Conservation (phyloP, 2,888 invertebrate species). For the Aphidoletes aphidimyza region DNA sequence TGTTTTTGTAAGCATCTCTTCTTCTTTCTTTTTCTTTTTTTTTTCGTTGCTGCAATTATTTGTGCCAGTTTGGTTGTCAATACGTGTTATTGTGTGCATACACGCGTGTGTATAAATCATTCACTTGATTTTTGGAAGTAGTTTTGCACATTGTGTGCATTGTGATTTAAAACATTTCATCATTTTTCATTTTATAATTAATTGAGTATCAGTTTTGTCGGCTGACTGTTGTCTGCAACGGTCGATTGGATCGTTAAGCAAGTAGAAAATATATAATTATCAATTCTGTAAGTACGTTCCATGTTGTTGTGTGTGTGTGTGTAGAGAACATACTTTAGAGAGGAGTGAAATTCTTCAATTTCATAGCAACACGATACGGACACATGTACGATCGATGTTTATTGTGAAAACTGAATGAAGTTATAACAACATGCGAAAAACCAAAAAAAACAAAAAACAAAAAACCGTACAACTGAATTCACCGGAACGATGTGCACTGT, state of each 20-base stretch:
- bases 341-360: background rate
- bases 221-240: background rate
- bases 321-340: background rate
- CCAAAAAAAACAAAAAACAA: too few relatives aligned
- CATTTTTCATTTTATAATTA: slow-evolving; percentile 34
- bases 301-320: background rate
- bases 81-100: background rate
- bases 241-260: background rate
- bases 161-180: slow-evolving; percentile 7
- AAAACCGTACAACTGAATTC: background rate
- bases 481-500: too few relatives aligned
- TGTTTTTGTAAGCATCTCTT: background rate
- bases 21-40: background rate
- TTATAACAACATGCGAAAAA: too few relatives aligned
- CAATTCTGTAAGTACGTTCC: slow-evolving; percentile 9
- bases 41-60: background rate
- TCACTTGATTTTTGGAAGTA: background rate
- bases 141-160: background rate
- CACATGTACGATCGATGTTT: background rate
- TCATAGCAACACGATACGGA: background rate
- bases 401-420: background rate
- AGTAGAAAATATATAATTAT: slow-evolving; percentile 33
- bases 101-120: slow-evolving; percentile 10
- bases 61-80: slow-evolving; percentile 35
- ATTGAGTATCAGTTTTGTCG: background rate